Base-by-base conservation (phyloP, 2,888 invertebrate species). In the Chrysodeixis includens region DNA sequence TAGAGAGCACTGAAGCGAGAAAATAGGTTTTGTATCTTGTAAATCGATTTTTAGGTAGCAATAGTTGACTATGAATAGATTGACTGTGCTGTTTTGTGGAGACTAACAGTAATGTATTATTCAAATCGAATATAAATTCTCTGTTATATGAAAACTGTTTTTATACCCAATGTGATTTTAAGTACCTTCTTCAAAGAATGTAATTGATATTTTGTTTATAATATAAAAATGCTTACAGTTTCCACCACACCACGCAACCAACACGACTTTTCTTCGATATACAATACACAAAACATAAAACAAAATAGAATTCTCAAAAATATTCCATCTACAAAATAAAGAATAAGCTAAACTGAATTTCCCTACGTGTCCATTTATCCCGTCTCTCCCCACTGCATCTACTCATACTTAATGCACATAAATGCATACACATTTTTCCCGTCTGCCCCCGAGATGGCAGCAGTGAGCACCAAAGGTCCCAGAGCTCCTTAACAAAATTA, bases 361-460 rank as follows among this genome's bases (percentile, higher is more conserved):
- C n/a, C 12, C 9, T 32, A 56, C 32, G 51, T 51, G 32, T 59
- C 51, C 66, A 66, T 76, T 76, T 71, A 56, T 62, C 30, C 56
- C 30, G 9, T 14, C 46, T 26, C 56, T 76, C 58, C 62, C 76
- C 66, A 35, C 32, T 51, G 52, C 44, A 76, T 46, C 10, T 35
- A 59, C 61, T 72, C 53, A 68, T 63, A 54, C 55, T 61, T 72
- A 72, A 72, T 76, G 56, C 76, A 74, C 56, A 72, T 63, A 72
- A 72, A 74, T 76, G 62, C 76, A 74, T 71, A 30, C 53, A 63
- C 77, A 76, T 76, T 76, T 76, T 61, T 76, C 76, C 57, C 32
- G 14, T 22, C 14, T 16, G 9, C 18, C 35, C 18, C 49, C 35
- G 44, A 53, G 57, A 57, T 53, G 40, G 56, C n/a, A 49, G 44